These are phyloP conservation scores for Sebastes oblongus DNA, from an alignment of 2,797 vertebrate genomes.

Conservation along the genomic window DNA sequence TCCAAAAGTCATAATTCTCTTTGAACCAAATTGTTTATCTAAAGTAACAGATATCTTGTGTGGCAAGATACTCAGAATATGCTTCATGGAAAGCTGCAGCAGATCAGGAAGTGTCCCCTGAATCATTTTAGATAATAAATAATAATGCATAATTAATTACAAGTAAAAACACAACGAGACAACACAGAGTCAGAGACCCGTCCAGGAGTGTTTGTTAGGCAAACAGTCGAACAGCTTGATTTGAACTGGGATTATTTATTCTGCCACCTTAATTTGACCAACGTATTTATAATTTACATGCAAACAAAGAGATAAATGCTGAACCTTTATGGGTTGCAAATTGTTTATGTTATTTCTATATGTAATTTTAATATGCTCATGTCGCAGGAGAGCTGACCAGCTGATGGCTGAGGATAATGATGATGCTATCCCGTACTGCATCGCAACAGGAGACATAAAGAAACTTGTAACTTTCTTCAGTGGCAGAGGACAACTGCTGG, in stretches of 20 bases:
- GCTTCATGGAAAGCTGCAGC: background rate
- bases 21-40: background rate
- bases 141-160: background rate
- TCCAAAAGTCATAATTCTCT: background rate
- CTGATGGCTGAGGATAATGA: conserved; percentile 94
- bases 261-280: background rate
- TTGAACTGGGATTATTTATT: background rate
- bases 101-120: background rate
- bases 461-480: conserved; percentile 92
- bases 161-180: background rate
- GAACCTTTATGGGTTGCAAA: background rate
- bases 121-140: background rate
- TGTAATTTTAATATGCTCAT: background rate
- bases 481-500: conserved; percentile 91
- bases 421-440: conserved; percentile 93
- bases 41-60: background rate
- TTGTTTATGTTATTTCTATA: background rate
- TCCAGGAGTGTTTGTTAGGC: too few relatives aligned
- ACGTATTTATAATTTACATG: background rate
- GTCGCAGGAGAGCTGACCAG: conserved; percentile 89
- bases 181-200: background rate
- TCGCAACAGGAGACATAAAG: conserved; percentile 91
- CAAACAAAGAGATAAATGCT: background rate
- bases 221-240: background rate
- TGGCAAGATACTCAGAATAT: background rate